Percentiles rank a stretch among this genome's conserved stretches.
Evolutionary conservation across 2,113 vertebrate genomes (phyloP).

Genomic region (Hassar affinis): DNA sequence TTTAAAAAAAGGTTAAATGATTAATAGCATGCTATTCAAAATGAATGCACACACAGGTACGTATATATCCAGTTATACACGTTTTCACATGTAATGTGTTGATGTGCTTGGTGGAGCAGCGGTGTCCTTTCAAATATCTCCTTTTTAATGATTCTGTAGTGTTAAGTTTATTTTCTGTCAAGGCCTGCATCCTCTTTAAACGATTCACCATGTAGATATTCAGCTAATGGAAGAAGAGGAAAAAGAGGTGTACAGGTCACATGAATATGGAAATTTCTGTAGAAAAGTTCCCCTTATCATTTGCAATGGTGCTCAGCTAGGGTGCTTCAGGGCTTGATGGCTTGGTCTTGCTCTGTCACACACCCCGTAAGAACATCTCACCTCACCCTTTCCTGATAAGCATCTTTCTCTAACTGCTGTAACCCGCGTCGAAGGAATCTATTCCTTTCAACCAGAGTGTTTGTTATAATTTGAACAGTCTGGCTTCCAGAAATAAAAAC

Average conservation of each 20-base stretch:
- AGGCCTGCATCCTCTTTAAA: constrained; percentile 1
- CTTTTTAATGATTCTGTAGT: neutral
- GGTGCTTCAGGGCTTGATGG: neutral
- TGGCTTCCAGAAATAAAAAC: neutral
- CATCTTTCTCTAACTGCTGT: neutral
- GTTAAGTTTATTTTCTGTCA: neutral
- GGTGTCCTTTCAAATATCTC: neutral
- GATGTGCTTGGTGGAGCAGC: neutral
- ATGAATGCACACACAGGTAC: neutral
- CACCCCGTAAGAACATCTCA: neutral
- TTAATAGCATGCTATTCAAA: neutral
- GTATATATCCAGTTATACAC: too few species aligned
- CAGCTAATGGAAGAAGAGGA: neutral
- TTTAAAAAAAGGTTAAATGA: neutral
- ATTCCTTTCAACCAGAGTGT: neutral
- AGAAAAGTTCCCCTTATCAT: constrained; percentile 5
- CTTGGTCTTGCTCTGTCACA: constrained; percentile 14
- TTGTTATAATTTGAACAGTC: neutral
- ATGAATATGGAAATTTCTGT: constrained; percentile 37
- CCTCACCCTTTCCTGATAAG: neutral
- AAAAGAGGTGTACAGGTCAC: constrained; percentile 11
- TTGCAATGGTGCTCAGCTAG: neutral
- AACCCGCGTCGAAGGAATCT: neutral
- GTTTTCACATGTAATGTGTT: neutral
- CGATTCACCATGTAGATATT: constrained; percentile 6